Evolutionary conservation across 2,888 invertebrate species (phyloP).

Genomic region (Anarsia innoxiella): DNA sequence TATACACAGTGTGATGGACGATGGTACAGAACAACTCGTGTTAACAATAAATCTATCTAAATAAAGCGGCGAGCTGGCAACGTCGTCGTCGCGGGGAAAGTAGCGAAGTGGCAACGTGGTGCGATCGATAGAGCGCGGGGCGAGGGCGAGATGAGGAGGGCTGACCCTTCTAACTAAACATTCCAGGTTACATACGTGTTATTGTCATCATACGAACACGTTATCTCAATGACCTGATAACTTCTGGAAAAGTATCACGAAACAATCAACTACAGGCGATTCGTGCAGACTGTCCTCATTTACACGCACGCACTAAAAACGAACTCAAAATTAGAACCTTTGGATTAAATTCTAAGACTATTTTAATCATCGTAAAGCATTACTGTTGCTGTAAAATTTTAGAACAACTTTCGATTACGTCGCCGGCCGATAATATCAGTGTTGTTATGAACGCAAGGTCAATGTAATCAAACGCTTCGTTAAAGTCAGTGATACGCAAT

Average conservation of each 20-base stretch:
- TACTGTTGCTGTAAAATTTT: too few species aligned
- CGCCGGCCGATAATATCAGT: too few species aligned
- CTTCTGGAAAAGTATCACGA: too few species aligned
- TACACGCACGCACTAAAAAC: not conserved
- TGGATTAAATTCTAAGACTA: not conserved
- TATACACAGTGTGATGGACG: not conserved
- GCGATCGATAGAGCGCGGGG: constrained; percentile 37
- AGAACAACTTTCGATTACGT: too few species aligned
- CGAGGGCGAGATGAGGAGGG: constrained; percentile 22
- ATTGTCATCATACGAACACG: constrained; percentile 12
- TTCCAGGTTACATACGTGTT: constrained; percentile 5
- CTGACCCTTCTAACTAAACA: constrained; percentile 43
- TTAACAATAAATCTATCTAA: constrained; percentile 39
- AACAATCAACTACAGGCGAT: too few species aligned
- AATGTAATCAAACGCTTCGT: constrained; percentile 3
- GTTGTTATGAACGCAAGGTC: constrained; percentile 1
- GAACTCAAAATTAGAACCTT: not conserved
- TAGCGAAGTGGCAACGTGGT: constrained; percentile 49
- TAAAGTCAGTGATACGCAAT: not conserved
- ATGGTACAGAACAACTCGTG: constrained; percentile 18
- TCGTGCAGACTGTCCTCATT: too few species aligned
- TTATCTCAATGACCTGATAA: too few species aligned
- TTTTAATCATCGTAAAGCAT: too few species aligned
- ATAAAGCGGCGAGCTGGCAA: constrained; percentile 52
- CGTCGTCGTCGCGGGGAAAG: constrained; percentile 51